Base-by-base conservation (phyloP, 2,888 invertebrate genomes). In the Spisula subtruncata region DNA sequence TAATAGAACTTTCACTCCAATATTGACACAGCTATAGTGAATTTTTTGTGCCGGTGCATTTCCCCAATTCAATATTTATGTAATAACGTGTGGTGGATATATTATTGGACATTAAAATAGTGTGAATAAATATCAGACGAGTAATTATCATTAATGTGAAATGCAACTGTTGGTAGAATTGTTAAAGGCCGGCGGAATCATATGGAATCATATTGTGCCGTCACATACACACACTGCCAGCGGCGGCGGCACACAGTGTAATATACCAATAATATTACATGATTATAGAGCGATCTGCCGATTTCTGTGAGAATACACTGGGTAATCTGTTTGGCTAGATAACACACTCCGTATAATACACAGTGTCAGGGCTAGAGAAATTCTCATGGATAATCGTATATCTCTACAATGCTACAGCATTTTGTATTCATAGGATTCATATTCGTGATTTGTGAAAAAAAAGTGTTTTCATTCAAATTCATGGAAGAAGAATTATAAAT, bases 71-170 rank as follows among this genome's bases (percentile, higher is more conserved):
- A 71, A 32, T 75, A 75, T 18, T 75, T 16, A 35, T 75, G 41
- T 41, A 41, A 41, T 41, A 41, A 41, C 41, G 2, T 5, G 8
- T 41, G 8, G 8, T 8, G 41, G 29, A 75, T 75, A 25, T 75
- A 75, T 32, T 75, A 75, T 75, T 75, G 32, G 75, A 25, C 35
- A 75, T 32, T 75, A 32, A 75, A 75, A 75, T 35, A 8, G 35
- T 35, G 32, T 75, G 75, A 75, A 75, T 75, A 18, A 75, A 75
- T 75, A 18, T 41, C 41, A 41, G 41, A 41, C n/a, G n/a, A 41
- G 8, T 41, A 41, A 41, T 41, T 8, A 41, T 41, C 41, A 41
- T 41, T 41, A 41, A 41, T 41, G 41, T 41, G 41, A 41, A 41
- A 41, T 41, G 41, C 75, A 75, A 66, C 41, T 41, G 41, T 41